phyloP scores from a whole-genome alignment of 2,797 vertebrate species.

The Gouania willdenowi region DNA sequence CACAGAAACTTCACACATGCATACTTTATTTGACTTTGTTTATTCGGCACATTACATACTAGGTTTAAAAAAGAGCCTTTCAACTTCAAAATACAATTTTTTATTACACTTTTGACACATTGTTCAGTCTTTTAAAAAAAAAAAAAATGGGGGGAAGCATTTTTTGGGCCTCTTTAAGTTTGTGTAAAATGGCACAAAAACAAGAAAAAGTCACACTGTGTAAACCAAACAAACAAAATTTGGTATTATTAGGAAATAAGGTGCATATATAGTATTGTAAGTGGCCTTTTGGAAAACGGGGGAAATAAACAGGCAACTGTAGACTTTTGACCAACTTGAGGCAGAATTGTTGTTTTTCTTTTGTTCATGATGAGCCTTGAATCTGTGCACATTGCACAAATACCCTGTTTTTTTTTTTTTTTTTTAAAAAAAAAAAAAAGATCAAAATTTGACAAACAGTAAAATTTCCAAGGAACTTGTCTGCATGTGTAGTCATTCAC shows the following conservation, averaged over 20 bases:
- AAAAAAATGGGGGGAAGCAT: not conserved
- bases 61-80: slow-evolving; percentile 72
- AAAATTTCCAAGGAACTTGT: too few relatives aligned
- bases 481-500: too few relatives aligned
- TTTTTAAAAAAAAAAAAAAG: too few relatives aligned
- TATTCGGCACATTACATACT: slow-evolving; percentile 88
- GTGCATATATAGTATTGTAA: slow-evolving; percentile 14
- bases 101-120: slow-evolving; percentile 25
- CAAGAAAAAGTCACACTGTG: not conserved
- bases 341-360: too few relatives aligned
- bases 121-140: slow-evolving; percentile 7
- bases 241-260: slow-evolving; percentile 14
- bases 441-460: too few relatives aligned
- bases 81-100: slow-evolving; percentile 69
- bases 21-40: slow-evolving; percentile 21
- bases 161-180: slow-evolving; percentile 12
- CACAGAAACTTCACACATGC: too few relatives aligned
- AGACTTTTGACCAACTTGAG: too few relatives aligned
- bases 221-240: not conserved
- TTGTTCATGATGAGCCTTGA: too few relatives aligned
- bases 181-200: slow-evolving; percentile 4
- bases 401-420: too few relatives aligned
- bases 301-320: too few relatives aligned
- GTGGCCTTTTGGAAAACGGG: not conserved
- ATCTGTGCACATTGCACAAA: too few relatives aligned